Evolutionary conservation across 2,113 vertebrate genomes (phyloP).

Genomic region (Enhydra lutris): DNA sequence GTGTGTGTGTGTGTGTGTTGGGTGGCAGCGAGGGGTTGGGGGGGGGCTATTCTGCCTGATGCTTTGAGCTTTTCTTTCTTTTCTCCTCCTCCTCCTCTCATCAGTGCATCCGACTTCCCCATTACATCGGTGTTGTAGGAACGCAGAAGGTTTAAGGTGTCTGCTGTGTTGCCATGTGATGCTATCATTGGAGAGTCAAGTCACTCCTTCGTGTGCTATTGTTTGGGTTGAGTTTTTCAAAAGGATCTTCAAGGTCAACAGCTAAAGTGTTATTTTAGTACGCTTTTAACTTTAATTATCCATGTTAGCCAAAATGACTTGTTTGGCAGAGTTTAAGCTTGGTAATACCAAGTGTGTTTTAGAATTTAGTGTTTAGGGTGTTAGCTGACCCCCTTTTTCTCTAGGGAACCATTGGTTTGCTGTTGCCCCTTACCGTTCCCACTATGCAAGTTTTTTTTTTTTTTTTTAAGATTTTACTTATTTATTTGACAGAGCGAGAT

Average conservation of each 20-base stretch:
- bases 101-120: neutral
- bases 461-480: no score
- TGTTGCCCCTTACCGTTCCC: neutral
- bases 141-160: neutral
- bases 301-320: slow-evolving; percentile 47
- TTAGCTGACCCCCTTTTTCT: neutral
- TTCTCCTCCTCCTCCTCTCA: no score
- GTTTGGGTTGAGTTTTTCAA: slow-evolving; percentile 8
- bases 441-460: neutral
- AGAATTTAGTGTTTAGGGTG: neutral
- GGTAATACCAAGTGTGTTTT: slow-evolving; percentile 39
- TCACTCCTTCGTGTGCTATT: neutral
- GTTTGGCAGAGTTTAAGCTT: slow-evolving; percentile 58
- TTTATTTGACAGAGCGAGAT: no score
- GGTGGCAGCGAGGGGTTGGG: rapidly evolving
- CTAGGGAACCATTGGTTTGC: neutral
- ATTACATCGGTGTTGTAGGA: neutral
- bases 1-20: no score
- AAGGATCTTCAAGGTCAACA: slow-evolving; percentile 55
- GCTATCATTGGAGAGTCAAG: neutral
- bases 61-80: neutral
- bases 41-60: neutral
- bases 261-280: slow-evolving; percentile 57
- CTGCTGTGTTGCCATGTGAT: neutral
- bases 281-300: slow-evolving; percentile 71